Base-by-base conservation (phyloP, 2,113 vertebrate species). In the Scartelaos histophorus region DNA sequence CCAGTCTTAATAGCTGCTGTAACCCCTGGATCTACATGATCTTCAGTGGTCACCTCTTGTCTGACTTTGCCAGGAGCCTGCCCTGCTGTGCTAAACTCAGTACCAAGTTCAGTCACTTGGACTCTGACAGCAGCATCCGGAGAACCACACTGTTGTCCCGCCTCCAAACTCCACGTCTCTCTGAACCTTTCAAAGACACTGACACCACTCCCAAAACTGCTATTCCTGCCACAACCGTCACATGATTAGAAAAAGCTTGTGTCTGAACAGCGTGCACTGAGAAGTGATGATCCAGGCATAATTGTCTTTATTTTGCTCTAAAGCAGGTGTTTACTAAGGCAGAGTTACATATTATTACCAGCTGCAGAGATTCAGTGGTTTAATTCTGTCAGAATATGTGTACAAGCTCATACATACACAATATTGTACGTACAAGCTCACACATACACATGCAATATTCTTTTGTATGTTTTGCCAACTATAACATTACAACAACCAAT, bases 11-110 rank as follows among this genome's bases (percentile, higher is more conserved):
- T 85, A 98, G 96, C 69, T 99, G 97, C 90, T 97, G 96, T 79
- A 99, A 99, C 84, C 97, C 97, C 0, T 98, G 97, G 97, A 97
- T 99, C 92, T 99, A 98, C 91, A 97, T 99, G 97, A 93, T 98
- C 80, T 98, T 98, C 82, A 97, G 96, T 0, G 97, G 97, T 0
- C 95, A 96, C 70, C 95, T 98, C 24, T 91, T 98, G 19, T 93
- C 95, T 13, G 96, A 97, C 90, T 95, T 95, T 12, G 45, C 94
- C 34, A 81, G 86, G 66, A 94, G 93, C 71, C 91, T 98, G 66
- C 93, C 88, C 0, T 97, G 96, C 71, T 97, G 95, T 85, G 88
- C 79, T 58, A 92, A 85, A 58, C 73, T 87, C 2, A 58, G 88
- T 17, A 80, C 67, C 70, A 89, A 67, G 0, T 82, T 94, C 51